Percentiles rank a stretch among this genome's conserved stretches.
Evolutionary conservation across 2,888 invertebrate species (phyloP).

Genomic region (Drosophila pegasa): DNA sequence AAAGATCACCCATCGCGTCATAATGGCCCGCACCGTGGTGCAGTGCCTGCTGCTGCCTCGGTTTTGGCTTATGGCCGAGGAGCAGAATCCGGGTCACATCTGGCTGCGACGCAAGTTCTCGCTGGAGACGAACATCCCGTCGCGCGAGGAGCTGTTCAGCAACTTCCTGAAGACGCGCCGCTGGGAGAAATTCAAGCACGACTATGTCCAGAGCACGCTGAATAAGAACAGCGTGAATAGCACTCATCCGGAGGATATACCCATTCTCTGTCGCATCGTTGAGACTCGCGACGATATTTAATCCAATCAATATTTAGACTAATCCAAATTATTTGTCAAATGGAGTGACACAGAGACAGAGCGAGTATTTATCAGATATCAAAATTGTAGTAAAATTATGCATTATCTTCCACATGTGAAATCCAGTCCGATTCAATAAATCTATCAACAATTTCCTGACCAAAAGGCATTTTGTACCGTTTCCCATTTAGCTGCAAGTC

Average conservation of each 20-base stretch:
- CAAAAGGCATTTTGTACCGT: background rate
- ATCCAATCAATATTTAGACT: background rate
- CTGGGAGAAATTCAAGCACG: conserved; percentile 81
- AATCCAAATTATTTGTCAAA: conserved; percentile 9
- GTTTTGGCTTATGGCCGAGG: conserved; percentile 88
- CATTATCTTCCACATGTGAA: background rate
- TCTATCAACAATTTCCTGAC: background rate
- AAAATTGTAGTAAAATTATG: background rate
- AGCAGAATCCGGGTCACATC: conserved; percentile 84
- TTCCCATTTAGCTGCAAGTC: too few species aligned
- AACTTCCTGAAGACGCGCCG: conserved; percentile 80
- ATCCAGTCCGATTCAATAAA: background rate
- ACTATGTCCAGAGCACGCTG: conserved; percentile 68
- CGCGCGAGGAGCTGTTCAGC: conserved; percentile 77
- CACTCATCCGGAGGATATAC: conserved; percentile 82
- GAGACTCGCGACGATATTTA: conserved; percentile 63
- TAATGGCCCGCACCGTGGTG: conserved; percentile 88
- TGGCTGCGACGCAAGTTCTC: conserved; percentile 83
- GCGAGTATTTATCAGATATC: background rate
- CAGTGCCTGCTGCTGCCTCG: conserved; percentile 89
- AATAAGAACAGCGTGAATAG: conserved; percentile 60
- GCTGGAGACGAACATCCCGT: conserved; percentile 81
- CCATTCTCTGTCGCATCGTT: conserved; percentile 82
- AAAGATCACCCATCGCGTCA: conserved; percentile 88
- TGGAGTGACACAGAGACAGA: too few species aligned